Base-by-base conservation (phyloP, 2,888 invertebrate genomes). In the Pammene fasciana region DNA sequence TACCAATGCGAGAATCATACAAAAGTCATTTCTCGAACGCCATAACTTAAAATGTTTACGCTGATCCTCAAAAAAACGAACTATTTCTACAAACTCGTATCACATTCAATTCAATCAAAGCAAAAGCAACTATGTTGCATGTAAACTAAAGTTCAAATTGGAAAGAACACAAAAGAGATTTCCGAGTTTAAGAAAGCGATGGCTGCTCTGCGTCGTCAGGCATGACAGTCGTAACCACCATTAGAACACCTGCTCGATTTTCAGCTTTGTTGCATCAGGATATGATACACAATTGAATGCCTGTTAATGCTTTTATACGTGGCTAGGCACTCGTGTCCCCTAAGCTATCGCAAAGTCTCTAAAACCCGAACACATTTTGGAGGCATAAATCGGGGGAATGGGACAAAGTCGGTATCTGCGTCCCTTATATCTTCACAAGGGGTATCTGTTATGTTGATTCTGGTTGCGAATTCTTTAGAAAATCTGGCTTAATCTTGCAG, bases 301-400 rank as follows among this genome's bases (percentile, higher is more conserved):
- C 38, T 38, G 38, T 38, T 7, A 9, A 9, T n/a, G n/a, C n/a
- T n/a, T n/a, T n/a, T n/a, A n/a, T 38, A 38, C 8, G 38, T 9
- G 13, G 6, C 18, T n/a, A 65, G 16, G 55, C 36, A 13, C 16
- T 34, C 66, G 18, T 41, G 45, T 52, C 48, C 54, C 34, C 18
- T 59, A 64, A 68, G 68, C 68, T 65, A 65, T 68, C 64, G 43
- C 57, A 45, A 64, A 68, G 64, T 52, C 68, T 55, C 46, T 26
- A 16, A 67, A 62, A 54, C 60, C 67, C 61, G 57, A 52, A 68
- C 68, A 68, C 64, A 64, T 50, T 59, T 57, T 64, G 64, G 36
- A n/a, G 52, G 59, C 54, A 68, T 68, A 68, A 68, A 68, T 68
- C 68, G 68, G 52, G 36, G 5, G 50, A 65, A 68, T 65, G 57